Evolutionary conservation across 2,113 vertebrate genomes (phyloP), one percentile per base, ranked within the genome.

Genomic region (Chrysochloris asiatica): DNA sequence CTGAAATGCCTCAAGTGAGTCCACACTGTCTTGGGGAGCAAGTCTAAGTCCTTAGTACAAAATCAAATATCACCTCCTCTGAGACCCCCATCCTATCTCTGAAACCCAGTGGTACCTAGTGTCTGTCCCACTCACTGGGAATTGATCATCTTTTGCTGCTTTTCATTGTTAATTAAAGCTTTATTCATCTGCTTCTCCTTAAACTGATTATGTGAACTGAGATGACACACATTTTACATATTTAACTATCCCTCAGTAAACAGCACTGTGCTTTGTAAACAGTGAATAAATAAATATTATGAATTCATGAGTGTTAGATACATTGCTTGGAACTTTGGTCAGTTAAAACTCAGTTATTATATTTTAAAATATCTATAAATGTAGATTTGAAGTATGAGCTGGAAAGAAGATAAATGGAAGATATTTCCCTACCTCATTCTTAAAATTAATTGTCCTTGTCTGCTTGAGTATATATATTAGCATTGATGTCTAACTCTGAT

Each of bases 371-470:
- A 16, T 80, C 71, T 90, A 73, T 63, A 90, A 93, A 83, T 76
- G 3, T 83, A 59, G 30, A 52, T 30, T 92, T 50, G 45, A 88
- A 79, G 92, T 89, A 79, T 77, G 43, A 94, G 86, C 43, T 24
- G 69, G 86, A 63, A 91, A 88, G 83, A 91, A 90, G 78, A 94
- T 56, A 88, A 90, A 69, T 83, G 71, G 38, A 67, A 93, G 83
- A 38, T 65, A 80, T 69, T 78, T 79, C 30, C 45, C 38, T 30
- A 54, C 28, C 28, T 8, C 13, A 47, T 86, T 82, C 63, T 93
- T 80, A 36, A 8, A 59, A 84, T 61, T 88, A 82, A 81, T 92
- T 90, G 85, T 80, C 33, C 72, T 83, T 80, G 75, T 82, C 83
- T 67, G 26, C 33, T 77, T 71, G 78, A 56, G 36, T 88, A 4